These are phyloP conservation scores for Thymelicus sylvestris DNA, from an alignment of 2,888 invertebrate species.

Conservation along the genomic window DNA sequence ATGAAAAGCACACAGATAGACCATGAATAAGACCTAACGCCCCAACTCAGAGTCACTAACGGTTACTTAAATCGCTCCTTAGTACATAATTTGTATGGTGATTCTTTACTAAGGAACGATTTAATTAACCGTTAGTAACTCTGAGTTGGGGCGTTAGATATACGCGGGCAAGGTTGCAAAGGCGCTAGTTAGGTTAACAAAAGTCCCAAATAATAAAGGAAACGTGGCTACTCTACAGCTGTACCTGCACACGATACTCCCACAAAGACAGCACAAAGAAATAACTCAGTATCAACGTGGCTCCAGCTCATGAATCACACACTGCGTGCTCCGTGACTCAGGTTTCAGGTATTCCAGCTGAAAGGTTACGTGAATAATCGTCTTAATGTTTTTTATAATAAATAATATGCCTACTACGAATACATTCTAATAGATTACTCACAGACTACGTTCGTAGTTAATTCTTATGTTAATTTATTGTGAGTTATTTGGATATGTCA, in stretches of 20 bases:
- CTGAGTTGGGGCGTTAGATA: no score
- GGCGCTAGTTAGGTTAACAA: no score
- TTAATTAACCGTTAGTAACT: no score
- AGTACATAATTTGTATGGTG: no score
- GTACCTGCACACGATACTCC: conserved; percentile 29
- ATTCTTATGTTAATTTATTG: no score
- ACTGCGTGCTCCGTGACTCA: conserved; percentile 17
- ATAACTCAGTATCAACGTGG: conserved; percentile 34
- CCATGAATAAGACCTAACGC: no score
- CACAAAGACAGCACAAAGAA: conserved; percentile 35
- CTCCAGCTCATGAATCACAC: conserved; percentile 29
- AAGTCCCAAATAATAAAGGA: background rate
- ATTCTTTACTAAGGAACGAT: no score
- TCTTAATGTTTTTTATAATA: conserved; percentile 9
- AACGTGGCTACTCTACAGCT: conserved; percentile 2
- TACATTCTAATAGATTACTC: background rate
- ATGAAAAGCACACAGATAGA: no score
- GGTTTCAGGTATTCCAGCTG: conserved; percentile 32
- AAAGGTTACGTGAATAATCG: conserved; percentile 23
- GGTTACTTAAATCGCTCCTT: no score
- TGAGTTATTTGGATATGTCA: no score
- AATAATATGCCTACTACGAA: background rate
- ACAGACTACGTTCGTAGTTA: background rate
- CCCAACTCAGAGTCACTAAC: no score
- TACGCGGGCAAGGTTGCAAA: no score